A percentile compares a stretch with the other conserved stretches of the same genome.
Conservation (phyloP, 2,797 vertebrate genomes). For the Meriones psammophilus region DNA sequence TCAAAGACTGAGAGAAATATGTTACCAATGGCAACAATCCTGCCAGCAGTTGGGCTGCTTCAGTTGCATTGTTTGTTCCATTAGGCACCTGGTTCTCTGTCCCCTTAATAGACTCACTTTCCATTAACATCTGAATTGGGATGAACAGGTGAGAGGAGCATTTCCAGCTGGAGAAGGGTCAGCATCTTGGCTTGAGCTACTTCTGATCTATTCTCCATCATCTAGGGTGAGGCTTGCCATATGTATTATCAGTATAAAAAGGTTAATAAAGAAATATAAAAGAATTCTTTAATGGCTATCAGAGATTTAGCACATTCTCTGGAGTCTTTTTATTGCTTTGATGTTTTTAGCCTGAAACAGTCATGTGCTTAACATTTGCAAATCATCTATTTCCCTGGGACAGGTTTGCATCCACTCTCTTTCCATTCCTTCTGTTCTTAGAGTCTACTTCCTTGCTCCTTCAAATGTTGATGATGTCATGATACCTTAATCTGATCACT, state of each 20-base stretch:
- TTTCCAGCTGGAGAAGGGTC: conserved; percentile 46
- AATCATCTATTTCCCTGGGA: neutral
- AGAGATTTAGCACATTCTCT: neutral
- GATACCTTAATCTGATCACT: neutral
- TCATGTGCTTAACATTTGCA: neutral
- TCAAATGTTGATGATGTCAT: neutral
- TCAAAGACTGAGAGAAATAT: neutral
- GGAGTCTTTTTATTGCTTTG: neutral
- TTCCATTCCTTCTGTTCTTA: neutral
- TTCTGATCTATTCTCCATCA: conserved; percentile 12
- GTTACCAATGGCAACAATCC: conserved; percentile 31
- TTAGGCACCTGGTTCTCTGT: conserved; percentile 51
- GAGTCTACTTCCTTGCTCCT: neutral
- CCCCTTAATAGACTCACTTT: conserved; percentile 64
- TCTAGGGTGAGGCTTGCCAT: conserved; percentile 36
- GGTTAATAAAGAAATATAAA: conserved; percentile 34
- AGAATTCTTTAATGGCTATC: neutral
- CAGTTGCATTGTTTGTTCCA: conserved; percentile 26
- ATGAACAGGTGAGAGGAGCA: conserved; percentile 43
- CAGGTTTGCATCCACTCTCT: neutral
- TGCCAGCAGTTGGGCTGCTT: neutral
- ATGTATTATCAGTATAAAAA: conserved; percentile 56
- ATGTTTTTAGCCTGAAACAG: neutral
- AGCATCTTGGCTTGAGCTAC: neutral
- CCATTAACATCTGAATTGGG: conserved; percentile 52